Conservation (phyloP, 2,888 invertebrate species). For the Coleophora deauratella region DNA sequence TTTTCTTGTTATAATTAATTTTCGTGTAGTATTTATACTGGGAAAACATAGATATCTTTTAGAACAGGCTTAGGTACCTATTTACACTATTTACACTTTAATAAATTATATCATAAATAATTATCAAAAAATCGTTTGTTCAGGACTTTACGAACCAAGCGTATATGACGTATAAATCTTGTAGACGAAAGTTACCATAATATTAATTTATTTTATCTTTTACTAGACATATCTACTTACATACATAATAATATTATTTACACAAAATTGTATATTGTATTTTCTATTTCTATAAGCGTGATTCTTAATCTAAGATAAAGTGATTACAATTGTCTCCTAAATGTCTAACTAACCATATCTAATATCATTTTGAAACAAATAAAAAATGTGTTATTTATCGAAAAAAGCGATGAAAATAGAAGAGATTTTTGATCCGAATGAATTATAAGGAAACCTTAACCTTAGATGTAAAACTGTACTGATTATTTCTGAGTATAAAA, state of each 20-base stretch:
- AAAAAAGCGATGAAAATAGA: too few species aligned
- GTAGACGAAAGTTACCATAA: slow-evolving; percentile 66
- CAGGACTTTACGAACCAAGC: too few species aligned
- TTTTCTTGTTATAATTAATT: slow-evolving; percentile 40
- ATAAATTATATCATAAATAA: too few species aligned
- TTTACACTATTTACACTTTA: not conserved
- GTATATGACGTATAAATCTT: slow-evolving; percentile 22
- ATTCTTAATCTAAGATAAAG: slow-evolving; percentile 45
- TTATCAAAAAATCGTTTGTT: too few species aligned
- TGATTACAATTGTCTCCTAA: slow-evolving; percentile 30
- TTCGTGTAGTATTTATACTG: slow-evolving; percentile 22
- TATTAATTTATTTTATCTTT: slow-evolving; percentile 54
- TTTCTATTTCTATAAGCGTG: slow-evolving; percentile 46
- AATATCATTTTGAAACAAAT: slow-evolving; percentile 8
- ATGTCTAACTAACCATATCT: slow-evolving; percentile 49
- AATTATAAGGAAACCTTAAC: too few species aligned
- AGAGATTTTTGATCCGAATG: too few species aligned
- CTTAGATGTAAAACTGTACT: too few species aligned
- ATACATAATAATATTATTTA: too few species aligned
- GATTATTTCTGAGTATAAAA: too few species aligned
- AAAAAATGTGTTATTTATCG: too few species aligned
- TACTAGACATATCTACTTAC: slow-evolving; percentile 57
- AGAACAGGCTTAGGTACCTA: not conserved
- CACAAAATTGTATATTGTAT: slow-evolving; percentile 54
- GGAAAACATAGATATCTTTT: slow-evolving; percentile 17